Conservation (phyloP, 2,888 invertebrate species). For the Abrostola triplasia region DNA sequence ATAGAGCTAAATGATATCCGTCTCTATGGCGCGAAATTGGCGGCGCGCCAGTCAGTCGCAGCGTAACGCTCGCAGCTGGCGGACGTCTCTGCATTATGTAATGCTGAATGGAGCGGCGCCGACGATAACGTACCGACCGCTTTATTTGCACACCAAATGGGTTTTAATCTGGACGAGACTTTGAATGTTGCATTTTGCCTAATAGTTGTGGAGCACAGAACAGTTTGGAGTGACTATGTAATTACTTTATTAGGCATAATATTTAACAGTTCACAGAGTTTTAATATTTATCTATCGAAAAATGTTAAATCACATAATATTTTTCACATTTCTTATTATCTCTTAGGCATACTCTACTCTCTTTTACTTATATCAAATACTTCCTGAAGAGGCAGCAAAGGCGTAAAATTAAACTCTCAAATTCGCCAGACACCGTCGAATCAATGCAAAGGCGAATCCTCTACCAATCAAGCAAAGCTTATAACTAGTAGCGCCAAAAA, state of each 20-base stretch:
- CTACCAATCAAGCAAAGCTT: no score
- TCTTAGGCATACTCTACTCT: no score
- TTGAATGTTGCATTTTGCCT: conserved; percentile 15
- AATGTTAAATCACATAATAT: no score
- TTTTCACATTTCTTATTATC: no score
- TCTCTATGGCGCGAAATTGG: conserved; percentile 43
- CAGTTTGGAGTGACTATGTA: conserved; percentile 1
- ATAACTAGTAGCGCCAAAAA: no score
- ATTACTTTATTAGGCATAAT: neutral
- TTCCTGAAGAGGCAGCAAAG: no score
- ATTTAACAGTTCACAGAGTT: neutral
- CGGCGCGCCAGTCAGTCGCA: conserved; percentile 52
- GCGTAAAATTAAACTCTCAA: no score
- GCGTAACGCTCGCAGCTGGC: conserved; percentile 26
- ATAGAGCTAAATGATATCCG: conserved; percentile 51
- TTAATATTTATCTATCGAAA: no score
- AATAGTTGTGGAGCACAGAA: neutral
- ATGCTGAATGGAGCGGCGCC: conserved; percentile 32
- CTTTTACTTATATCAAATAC: no score
- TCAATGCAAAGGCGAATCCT: no score
- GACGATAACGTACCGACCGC: conserved; percentile 27
- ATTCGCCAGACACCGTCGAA: no score
- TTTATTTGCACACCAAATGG: conserved; percentile 46
- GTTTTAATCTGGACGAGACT: conserved; percentile 32
- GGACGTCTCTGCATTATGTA: conserved; percentile 44